Evolutionary conservation across 2,797 vertebrate species (phyloP), one percentile per base, ranked within the genome.

Genomic region (Schizothorax lantsangensis): DNA sequence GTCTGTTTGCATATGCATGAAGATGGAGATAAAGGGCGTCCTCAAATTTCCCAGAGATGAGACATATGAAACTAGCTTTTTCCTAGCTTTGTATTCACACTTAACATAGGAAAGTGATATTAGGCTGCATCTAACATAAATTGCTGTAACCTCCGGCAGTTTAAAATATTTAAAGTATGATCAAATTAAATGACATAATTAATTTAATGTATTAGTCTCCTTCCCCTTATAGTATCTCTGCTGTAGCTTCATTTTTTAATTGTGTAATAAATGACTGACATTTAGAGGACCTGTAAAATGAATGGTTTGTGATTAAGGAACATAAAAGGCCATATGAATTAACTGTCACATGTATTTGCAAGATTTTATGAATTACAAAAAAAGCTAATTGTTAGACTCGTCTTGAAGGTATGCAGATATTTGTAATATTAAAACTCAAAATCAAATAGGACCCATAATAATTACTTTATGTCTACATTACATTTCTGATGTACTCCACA

Each of bases 271-370:
- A 54, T 10, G 59, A 36, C 69, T 87, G 66, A 74, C 75, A 79
- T 87, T 87, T 80, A 80, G 54, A 52, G 45, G 81, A 64, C 43
- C 43, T 74, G 12, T 47, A 47, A 38, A 74, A 73, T 49, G n/a
- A 71, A 84, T 52, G 59, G 30, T 71, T 85, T 68, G 64, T 81
- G 49, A 88, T 62, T 59, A 74, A 45, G 33, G 57, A 52, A 45
- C 5, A 57, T 52, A 66, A 86, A 86, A 68, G 71, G 79, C 69
- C 38, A 62, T 71, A 72, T 66, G 62, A 83, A 87, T 87, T 74
- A 74, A 11, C 1, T 80, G n/a, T 62, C 11, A 62, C 59, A 12
- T 62, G 59, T 10, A 12, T 62, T 62, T 26, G 59, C n/a, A 62
- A 12, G 23, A 62, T 62, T 62, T 62, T 62, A n/a, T 26, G 59